Base-by-base conservation (phyloP, 2,888 invertebrate genomes). In the Bellardia bayeri region DNA sequence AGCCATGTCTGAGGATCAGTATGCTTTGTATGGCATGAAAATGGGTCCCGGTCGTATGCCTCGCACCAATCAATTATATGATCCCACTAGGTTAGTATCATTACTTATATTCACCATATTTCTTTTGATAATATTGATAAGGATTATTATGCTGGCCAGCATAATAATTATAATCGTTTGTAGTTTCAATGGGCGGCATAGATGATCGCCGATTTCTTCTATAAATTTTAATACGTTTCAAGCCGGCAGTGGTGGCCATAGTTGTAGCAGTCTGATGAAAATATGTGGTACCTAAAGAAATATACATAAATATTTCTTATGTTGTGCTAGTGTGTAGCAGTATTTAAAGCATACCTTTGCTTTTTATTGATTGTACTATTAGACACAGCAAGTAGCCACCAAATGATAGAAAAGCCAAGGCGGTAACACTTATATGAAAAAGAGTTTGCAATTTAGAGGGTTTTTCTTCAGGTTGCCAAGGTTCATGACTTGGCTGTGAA, bases 301-400 rank as follows among this genome's bases (percentile, higher is more conserved):
- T 23, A 23, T 23, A 23, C 23, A 23, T 23, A 23, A 23, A 23
- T 40, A 81, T 51, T 68, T 69, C 63, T 49, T 8, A 42, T 61
- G 5, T 45, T 45, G 13, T 45, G 45, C 11, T 45, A 45, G 9
- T 45, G 6, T 37, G 5, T 37, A 23, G 23, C 23, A 23, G 23
- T 23, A 23, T 23, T 23, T 23, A 23, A 23, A 23, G 92, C 37
- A 91, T 94, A 88, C 95, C 95, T 91, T 96, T 97, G 30, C 95
- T 95, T 91, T 95, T 96, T 76, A 97, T 95, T 0, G 97, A 96
- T 90, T 96, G 96, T 40, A 97, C 96, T 75, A 97, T 96, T 68
- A 97, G 94, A 90, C 97, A 97, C 2, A 97, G 92, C 30, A 98
- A 93, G 91, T 98, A 98, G 1, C 97, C 97, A 0, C 97, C 97